Conservation (phyloP, 2,888 invertebrate genomes). For the Bugulina stolonifera region DNA sequence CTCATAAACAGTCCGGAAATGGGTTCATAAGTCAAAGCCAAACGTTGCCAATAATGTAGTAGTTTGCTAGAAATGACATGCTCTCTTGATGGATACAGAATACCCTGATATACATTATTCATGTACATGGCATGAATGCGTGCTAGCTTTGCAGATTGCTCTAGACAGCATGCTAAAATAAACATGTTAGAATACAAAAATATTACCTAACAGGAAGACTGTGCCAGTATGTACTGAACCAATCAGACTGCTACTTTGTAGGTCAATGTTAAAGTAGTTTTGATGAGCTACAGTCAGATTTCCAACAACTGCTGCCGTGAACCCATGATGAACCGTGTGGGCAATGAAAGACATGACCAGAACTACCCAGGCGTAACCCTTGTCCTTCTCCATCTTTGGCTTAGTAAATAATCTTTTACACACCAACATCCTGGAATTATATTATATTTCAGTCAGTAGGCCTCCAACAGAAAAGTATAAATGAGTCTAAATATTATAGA, state of each 20-base stretch:
- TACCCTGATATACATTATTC: background rate
- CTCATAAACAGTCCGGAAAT: too few relatives aligned
- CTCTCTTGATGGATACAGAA: too few relatives aligned
- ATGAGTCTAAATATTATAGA: too few relatives aligned
- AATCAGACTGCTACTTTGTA: background rate
- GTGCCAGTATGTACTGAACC: background rate
- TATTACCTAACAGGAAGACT: slow-evolving; percentile 5
- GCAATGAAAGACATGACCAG: background rate
- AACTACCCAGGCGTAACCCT: background rate
- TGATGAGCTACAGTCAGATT: slow-evolving; percentile 15
- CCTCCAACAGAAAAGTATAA: too few relatives aligned
- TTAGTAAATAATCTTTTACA: too few relatives aligned
- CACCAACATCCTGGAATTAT: too few relatives aligned
- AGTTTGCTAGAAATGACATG: too few relatives aligned
- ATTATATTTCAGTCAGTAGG: too few relatives aligned
- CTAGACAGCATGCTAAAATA: background rate
- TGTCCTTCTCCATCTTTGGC: slow-evolving; percentile 13
- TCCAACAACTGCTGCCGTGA: background rate
- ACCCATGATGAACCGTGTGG: background rate
- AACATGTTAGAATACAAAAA: background rate
- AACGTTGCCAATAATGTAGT: too few relatives aligned
- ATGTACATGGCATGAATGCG: background rate
- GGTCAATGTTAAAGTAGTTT: background rate
- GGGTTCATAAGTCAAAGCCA: too few relatives aligned
- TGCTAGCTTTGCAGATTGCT: background rate